Conservation (phyloP, 64 coral and sea anemone species). For the Platygyra sinensis region DNA sequence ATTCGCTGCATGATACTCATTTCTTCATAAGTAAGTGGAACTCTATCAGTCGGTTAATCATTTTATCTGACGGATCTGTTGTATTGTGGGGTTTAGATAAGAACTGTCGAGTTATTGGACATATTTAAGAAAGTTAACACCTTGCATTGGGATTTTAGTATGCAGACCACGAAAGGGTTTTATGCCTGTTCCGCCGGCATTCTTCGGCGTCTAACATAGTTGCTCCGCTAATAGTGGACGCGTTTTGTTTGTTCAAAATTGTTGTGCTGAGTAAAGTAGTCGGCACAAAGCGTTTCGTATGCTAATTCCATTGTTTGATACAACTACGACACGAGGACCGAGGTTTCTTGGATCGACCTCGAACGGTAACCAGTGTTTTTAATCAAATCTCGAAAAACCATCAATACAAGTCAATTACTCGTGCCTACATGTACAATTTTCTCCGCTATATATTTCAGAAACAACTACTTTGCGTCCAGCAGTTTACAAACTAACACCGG, state of each 20-base stretch:
- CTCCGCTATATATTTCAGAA: neutral
- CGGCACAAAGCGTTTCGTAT: conserved; percentile 13
- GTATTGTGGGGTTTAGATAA: conserved; percentile 18
- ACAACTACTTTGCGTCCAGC: neutral
- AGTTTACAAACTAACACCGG: neutral
- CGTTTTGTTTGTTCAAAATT: conserved; percentile 3
- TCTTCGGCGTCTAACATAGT: neutral
- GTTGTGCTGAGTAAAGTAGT: conserved; percentile 20
- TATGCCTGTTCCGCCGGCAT: neutral
- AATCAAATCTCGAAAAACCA: neutral
- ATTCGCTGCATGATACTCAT: neutral
- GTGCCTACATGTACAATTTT: neutral
- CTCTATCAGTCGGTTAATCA: conserved; percentile 29
- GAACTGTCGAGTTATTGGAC: neutral
- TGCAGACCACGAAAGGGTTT: neutral
- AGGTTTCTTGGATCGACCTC: neutral
- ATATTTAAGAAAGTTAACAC: neutral
- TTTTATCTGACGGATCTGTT: conserved; percentile 27
- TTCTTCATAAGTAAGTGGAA: neutral
- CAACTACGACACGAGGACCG: neutral
- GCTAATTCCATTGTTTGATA: conserved; percentile 7
- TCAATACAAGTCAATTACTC: neutral
- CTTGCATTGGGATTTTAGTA: neutral
- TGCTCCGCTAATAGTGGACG: neutral
- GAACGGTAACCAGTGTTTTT: neutral